Evolutionary conservation across 2,113 vertebrate species (phyloP).

Genomic region (Misgurnus anguillicaudatus): DNA sequence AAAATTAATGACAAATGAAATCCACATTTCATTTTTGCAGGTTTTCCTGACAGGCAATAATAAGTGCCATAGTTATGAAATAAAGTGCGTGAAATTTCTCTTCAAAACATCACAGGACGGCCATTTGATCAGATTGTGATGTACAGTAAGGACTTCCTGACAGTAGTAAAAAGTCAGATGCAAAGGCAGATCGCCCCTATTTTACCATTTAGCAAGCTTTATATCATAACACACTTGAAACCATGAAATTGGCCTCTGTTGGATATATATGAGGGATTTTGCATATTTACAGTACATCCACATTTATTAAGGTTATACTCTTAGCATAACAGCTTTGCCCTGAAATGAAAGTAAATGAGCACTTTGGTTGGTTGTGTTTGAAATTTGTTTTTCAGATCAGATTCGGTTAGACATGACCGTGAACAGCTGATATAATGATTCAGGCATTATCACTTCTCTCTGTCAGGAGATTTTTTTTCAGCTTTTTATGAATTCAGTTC

Average conservation of each 20-base stretch:
- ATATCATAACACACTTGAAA: constrained; percentile 28
- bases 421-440: constrained; percentile 67
- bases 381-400: constrained; percentile 63
- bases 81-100: not conserved
- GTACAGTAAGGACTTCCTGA: not conserved
- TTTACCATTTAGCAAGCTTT: constrained; percentile 9
- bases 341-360: constrained; percentile 54
- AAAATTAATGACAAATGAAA: constrained; percentile 41
- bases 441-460: constrained; percentile 56
- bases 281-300: constrained; percentile 55
- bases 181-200: constrained; percentile 19
- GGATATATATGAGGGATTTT: constrained; percentile 57
- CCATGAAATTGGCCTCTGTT: constrained; percentile 60
- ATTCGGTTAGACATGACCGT: constrained; percentile 61
- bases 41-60: constrained; percentile 27
- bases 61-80: constrained; percentile 17
- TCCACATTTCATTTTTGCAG: constrained; percentile 28
- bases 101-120: not conserved
- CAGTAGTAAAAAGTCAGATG: not conserved
- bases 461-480: constrained; percentile 49
- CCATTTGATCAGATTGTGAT: too few relatives aligned
- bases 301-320: constrained; percentile 46
- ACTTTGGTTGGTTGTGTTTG: constrained; percentile 41
- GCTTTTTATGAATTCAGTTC: constrained; percentile 43
- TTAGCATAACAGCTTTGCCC: constrained; percentile 44